These are phyloP conservation scores for Speoplatyrhinus poulsoni DNA, from an alignment of 2,113 vertebrate genomes.

Conservation along the genomic window DNA sequence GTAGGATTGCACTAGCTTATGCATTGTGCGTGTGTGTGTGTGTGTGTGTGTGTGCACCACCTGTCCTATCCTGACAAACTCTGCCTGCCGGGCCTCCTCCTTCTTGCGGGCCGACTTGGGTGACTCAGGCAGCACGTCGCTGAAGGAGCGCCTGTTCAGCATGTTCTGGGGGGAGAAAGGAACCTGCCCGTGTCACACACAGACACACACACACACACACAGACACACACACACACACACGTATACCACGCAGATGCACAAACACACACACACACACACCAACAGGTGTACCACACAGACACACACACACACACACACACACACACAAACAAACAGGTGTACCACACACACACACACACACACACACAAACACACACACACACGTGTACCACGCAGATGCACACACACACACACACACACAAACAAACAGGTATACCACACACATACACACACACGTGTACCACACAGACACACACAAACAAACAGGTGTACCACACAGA, in stretches of 20 bases:
- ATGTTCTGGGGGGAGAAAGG: constrained; percentile 91
- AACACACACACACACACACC: constrained; percentile 3
- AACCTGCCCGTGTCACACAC: constrained; percentile 68
- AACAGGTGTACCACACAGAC: not conserved
- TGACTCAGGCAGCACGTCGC: constrained; percentile 95
- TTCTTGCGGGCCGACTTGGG: constrained; percentile 96
- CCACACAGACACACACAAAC: not conserved
- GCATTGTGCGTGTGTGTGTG: constrained; percentile 1
- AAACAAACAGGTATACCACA: no score
- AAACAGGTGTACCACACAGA: not conserved
- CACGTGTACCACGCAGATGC: not conserved
- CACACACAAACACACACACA: not conserved
- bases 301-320: not conserved
- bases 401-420: not conserved
- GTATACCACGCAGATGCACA: no score
- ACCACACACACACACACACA: not conserved
- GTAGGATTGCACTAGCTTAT: not conserved
- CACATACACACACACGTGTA: not conserved
- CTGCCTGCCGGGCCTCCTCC: constrained; percentile 96
- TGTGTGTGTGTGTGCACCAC: constrained; percentile 64
- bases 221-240: constrained; percentile 3
- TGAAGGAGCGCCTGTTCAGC: constrained; percentile 96
- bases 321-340: no score
- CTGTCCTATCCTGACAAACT: constrained; percentile 96
- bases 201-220: constrained; percentile 21